These are phyloP conservation scores for Rissa tridactyla DNA, from an alignment of 2,113 vertebrate species.

Conservation along the genomic window DNA sequence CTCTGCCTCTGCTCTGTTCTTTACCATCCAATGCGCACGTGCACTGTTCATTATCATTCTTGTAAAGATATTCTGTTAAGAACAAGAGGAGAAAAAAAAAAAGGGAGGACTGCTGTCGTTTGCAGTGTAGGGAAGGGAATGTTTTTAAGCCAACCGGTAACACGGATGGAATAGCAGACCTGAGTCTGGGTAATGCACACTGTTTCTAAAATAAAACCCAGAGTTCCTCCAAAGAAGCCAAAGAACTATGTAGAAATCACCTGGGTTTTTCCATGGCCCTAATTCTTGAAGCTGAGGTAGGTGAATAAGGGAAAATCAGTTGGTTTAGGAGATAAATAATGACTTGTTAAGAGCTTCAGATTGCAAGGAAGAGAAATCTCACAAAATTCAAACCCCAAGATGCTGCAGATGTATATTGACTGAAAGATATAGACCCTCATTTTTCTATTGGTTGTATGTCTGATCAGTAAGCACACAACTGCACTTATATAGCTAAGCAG, in stretches of 20 bases:
- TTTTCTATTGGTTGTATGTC: rapidly evolving
- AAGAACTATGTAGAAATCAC: background rate
- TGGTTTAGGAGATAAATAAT: background rate
- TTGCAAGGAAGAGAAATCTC: background rate
- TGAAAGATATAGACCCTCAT: background rate
- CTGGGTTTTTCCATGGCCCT: background rate
- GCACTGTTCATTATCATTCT: background rate
- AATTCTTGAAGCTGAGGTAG: background rate
- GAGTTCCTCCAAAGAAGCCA: background rate
- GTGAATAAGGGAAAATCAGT: background rate
- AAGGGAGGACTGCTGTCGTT: background rate
- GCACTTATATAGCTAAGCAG: background rate
- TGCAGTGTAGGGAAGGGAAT: background rate
- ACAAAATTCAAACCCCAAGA: background rate
- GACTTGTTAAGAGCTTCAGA: background rate
- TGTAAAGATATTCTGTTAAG: background rate
- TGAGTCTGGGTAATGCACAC: background rate
- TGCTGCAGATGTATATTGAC: background rate
- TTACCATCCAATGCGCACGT: rapidly evolving
- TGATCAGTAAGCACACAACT: background rate
- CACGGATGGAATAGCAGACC: conserved; percentile 18
- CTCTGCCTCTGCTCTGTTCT: background rate
- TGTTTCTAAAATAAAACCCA: conserved; percentile 15
- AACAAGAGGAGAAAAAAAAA: background rate
- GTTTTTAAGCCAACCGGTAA: conserved; percentile 17